Base-by-base conservation (phyloP, 2,113 vertebrate genomes). In the Plotosus lineatus region DNA sequence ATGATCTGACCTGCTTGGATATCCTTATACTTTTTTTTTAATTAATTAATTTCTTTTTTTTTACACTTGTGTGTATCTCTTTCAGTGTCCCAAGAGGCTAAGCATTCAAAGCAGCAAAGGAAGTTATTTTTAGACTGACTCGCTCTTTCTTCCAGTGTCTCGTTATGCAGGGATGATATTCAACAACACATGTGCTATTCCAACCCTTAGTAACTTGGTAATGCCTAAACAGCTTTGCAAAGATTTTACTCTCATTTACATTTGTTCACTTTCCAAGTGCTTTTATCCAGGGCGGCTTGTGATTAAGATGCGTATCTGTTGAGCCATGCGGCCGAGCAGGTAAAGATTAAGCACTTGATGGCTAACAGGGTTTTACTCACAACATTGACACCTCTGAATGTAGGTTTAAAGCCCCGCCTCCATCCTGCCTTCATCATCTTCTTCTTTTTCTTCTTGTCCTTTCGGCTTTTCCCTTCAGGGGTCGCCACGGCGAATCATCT, bases 51-150 rank as follows among this genome's bases (percentile, higher is more conserved):
- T 21, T 63, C 6, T 58, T 26, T 21, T 42, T 36, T 50, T 21
- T 23, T n/a, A n/a, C n/a, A 33, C n/a, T 50, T n/a, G 61, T 53
- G 31, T 69, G 36, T 17, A 10, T 69, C 50, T 51, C 11, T 21
- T 60, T 55, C 17, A 46, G 48, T 69, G 46, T 56, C 56, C 33
- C 78, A 46, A 71, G 42, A 53, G 72, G 60, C 66, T 61, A 56
- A 40, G 72, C 48, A 72, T 84, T 46, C 31, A 69, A 77, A 53
- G 75, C 46, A 36, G 77, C 79, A 66, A 78, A 4, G 6, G 36
- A 44, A 48, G 56, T 40, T 84, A 84, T 84, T 81, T 81, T 78
- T 84, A 81, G 74, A 48, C 28, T 1, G 12, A 75, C 71, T 26
- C 26, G 69, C 71, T 26, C 26, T 68, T 23, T 73, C 46, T 60